phyloP scores from a whole-genome alignment of 2,888 invertebrate genomes.

The Microctonus brassicae region DNA sequence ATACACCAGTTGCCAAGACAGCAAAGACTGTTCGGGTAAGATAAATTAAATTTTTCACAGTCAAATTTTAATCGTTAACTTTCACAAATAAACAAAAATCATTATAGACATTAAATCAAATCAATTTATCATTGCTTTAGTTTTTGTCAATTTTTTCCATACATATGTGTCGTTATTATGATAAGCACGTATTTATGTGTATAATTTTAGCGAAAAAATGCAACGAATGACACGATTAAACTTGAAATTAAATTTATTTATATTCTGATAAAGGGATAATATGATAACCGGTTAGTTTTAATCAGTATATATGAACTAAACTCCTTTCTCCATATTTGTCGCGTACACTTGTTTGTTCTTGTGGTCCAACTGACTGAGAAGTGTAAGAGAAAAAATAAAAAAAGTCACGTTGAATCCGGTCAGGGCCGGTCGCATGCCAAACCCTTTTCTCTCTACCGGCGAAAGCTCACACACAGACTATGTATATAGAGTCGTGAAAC shows the following conservation, averaged over 20 bases:
- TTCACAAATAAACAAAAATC: not conserved
- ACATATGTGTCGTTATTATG: not conserved
- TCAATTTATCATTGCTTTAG: not conserved
- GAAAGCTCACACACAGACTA: conserved; percentile 46
- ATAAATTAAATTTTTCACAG: conserved; percentile 6
- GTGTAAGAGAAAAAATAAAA: not conserved
- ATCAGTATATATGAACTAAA: not conserved
- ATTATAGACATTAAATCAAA: too few relatives aligned
- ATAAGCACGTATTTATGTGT: not conserved
- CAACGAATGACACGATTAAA: not conserved
- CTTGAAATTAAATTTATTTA: not conserved
- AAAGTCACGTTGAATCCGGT: conserved; percentile 40
- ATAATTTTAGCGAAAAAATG: not conserved
- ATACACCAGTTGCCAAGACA: conserved; percentile 77
- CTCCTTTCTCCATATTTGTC: not conserved
- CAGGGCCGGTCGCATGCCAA: conserved; percentile 42
- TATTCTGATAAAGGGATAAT: not conserved
- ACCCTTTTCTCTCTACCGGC: conserved; percentile 38
- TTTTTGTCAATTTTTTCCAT: not conserved
- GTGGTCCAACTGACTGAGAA: not conserved
- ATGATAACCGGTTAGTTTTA: not conserved
- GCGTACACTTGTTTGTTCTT: not conserved
- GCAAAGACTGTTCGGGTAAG: conserved; percentile 85
- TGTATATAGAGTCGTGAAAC: conserved; percentile 26
- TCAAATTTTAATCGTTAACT: not conserved